Evolutionary conservation across 2,113 vertebrate species (phyloP), one percentile per base, ranked within the genome.

Genomic region (Forbesichthys agassizii): DNA sequence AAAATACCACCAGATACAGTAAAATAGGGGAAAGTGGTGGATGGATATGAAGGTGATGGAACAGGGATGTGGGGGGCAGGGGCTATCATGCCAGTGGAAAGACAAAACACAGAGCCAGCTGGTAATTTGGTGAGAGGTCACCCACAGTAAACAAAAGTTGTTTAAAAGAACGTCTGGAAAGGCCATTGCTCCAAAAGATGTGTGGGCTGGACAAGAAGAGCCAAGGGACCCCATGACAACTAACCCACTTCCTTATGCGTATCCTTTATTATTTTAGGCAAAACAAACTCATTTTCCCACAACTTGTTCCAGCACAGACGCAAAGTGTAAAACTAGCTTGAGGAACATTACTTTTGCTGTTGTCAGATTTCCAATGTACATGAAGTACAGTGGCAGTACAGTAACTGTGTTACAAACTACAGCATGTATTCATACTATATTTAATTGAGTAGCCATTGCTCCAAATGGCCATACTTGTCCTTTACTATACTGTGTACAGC

Each of bases 121-220:
- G 93, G 85, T 91, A 90, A 92, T 89, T 90, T 90, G 89, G 88
- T 87, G 86, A 90, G 83, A 90, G 90, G 89, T 92, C 89, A 79
- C 78, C 88, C 78, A 82, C 85, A 86, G 88, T 93, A 92, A 93
- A 93, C 92, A 92, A 71, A 80, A 75, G 82, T 75, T 86, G 88
- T 91, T 90, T 84, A 80, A 66, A 84, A 81, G 71, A 80, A 71
- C 84, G 83, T 82, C 91, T 92, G 91, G 87, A 92, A 91, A 91
- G 89, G 88, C 84, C 84, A 91, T 92, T 92, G 91, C 73, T 87
- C 73, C 81, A 77, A 73, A 70, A 88, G 74, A 75, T 78, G 75
- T 83, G 79, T 84, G 82, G 78, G 84, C 87, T 79, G 77, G 33
- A 47, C 65, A 33, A 61, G 64, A 64, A 61, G 62, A 73, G 74